Conservation (phyloP, 2,797 vertebrate species). For the Eulemur mongoz region DNA sequence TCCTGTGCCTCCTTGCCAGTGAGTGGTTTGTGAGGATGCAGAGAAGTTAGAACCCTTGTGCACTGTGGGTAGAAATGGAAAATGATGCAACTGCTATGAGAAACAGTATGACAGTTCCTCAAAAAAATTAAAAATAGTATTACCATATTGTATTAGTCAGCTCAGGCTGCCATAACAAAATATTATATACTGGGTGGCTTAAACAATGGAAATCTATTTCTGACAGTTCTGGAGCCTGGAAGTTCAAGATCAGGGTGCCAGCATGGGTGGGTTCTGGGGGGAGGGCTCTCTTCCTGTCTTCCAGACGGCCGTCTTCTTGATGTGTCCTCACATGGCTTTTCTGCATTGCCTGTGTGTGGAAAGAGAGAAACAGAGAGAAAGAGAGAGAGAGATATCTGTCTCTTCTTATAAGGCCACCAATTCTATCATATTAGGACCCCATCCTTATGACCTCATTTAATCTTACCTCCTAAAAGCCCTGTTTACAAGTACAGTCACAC, state of each 20-base stretch:
- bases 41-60: background rate
- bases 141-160: background rate
- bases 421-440: background rate
- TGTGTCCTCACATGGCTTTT: fast-evolving
- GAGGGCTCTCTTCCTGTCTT: background rate
- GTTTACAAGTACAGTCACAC: background rate
- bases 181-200: background rate
- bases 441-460: background rate
- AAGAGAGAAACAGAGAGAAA: background rate
- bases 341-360: background rate
- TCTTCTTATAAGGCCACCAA: background rate
- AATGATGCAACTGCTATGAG: background rate
- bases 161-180: background rate
- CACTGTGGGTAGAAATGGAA: too few relatives aligned
- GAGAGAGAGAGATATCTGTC: background rate
- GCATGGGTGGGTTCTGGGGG: background rate
- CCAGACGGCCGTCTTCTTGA: fast-evolving
- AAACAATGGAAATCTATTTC: background rate
- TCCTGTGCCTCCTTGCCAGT: background rate
- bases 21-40: background rate
- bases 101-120: background rate
- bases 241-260: background rate
- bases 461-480: background rate
- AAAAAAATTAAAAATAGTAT: background rate
- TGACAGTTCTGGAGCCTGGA: background rate